phyloP scores from a whole-genome alignment of 2,113 vertebrate species.

The Australoheros scitulus region DNA sequence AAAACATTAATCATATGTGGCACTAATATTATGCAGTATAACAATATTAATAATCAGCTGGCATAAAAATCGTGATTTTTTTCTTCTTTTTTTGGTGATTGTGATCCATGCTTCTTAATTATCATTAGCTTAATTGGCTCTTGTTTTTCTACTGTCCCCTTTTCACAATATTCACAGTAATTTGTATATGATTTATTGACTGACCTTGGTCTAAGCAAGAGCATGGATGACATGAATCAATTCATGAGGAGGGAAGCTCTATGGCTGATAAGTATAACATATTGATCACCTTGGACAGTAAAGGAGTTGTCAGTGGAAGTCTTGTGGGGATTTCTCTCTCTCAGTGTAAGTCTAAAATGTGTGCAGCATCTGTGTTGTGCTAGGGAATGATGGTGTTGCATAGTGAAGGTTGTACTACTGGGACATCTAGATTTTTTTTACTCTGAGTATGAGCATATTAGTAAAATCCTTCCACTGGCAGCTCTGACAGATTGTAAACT shows the following conservation, averaged over 20 bases:
- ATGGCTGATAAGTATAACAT: slow-evolving; percentile 51
- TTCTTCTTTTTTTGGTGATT: background rate
- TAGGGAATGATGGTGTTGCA: background rate
- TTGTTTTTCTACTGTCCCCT: background rate
- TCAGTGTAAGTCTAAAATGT: background rate
- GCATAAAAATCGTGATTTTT: background rate
- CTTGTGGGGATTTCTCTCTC: slow-evolving; percentile 7
- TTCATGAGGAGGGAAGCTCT: slow-evolving; percentile 17
- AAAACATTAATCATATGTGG: background rate
- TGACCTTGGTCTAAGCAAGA: slow-evolving; percentile 41
- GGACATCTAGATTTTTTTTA: slow-evolving; percentile 15
- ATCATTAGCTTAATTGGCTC: background rate
- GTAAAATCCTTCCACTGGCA: slow-evolving; percentile 31
- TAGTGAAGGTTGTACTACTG: background rate
- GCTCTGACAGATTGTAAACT: slow-evolving; percentile 48
- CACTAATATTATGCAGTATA: background rate
- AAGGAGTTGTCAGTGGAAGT: slow-evolving; percentile 17
- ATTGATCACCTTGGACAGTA: slow-evolving; percentile 45
- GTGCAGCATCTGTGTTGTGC: background rate
- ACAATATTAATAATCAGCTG: background rate
- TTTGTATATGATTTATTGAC: slow-evolving; percentile 31
- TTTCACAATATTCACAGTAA: slow-evolving; percentile 19
- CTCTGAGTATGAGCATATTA: background rate
- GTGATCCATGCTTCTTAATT: background rate
- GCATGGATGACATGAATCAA: slow-evolving; percentile 38